phyloP scores from a whole-genome alignment of 2,113 vertebrate species.

The Pomatorhinus ruficollis region DNA sequence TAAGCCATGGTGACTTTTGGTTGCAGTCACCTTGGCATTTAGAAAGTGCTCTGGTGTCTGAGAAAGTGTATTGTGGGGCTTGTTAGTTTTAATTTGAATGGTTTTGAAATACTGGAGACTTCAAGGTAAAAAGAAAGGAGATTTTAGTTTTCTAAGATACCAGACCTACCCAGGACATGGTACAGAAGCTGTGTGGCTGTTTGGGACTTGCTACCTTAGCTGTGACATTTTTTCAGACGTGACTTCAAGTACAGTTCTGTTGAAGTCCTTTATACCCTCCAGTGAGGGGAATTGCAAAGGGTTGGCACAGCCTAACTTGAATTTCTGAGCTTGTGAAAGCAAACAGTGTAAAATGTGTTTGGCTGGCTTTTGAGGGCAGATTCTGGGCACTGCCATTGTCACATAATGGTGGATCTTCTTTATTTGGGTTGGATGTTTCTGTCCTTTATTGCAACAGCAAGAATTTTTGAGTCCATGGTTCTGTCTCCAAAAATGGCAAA shows the following conservation, averaged over 20 bases:
- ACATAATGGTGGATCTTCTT: not conserved
- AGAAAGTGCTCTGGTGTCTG: slow-evolving; percentile 5
- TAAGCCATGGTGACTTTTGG: not conserved
- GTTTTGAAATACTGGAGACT: not conserved
- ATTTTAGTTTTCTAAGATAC: not conserved
- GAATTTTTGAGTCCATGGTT: not conserved
- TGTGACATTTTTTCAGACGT: not conserved
- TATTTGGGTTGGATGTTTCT: not conserved
- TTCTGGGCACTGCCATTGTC: slow-evolving; percentile 1
- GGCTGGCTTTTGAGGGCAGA: not conserved
- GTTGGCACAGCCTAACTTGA: not conserved
- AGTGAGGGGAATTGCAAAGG: not conserved
- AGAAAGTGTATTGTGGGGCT: not conserved
- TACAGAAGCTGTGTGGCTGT: not conserved
- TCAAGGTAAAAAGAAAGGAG: not conserved
- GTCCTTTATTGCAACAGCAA: not conserved
- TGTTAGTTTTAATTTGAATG: not conserved
- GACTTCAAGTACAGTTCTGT: not conserved
- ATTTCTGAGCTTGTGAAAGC: not conserved
- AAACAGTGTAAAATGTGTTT: slow-evolving; percentile 15
- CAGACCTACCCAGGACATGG: not conserved
- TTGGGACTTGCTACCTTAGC: not conserved
- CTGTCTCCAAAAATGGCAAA: not conserved
- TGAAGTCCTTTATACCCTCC: not conserved
- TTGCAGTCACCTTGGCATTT: slow-evolving; percentile 14